phyloP scores from a whole-genome alignment of 2,113 vertebrate species.

The Pteropus alecto region DNA sequence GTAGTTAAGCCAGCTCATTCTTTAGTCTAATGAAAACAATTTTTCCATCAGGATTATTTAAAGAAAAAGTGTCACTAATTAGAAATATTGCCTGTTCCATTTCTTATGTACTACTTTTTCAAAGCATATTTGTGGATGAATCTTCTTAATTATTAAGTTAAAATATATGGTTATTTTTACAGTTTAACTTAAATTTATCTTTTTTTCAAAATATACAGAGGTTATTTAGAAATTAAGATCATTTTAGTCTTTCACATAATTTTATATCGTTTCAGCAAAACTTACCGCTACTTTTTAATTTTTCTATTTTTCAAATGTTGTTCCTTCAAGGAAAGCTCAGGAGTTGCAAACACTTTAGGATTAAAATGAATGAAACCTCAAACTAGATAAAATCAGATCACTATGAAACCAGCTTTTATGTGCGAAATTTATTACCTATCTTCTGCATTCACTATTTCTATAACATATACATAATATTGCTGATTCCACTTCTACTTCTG shows the following conservation, averaged over 20 bases:
- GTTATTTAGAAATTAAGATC: constrained; percentile 3
- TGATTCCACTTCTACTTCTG: neutral
- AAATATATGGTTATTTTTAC: constrained; percentile 64
- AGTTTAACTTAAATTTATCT: constrained; percentile 39
- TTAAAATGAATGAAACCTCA: neutral
- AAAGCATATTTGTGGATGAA: constrained; percentile 64
- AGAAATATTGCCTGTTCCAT: neutral
- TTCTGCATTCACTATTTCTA: constrained; percentile 4
- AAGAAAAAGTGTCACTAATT: constrained; percentile 53
- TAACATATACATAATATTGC: neutral
- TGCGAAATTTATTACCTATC: neutral
- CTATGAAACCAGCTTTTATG: neutral
- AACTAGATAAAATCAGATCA: constrained; percentile 45
- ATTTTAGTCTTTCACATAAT: constrained; percentile 38
- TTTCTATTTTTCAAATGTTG: constrained; percentile 53
- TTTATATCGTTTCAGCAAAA: constrained; percentile 71
- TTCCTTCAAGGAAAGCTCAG: constrained; percentile 60
- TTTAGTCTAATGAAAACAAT: constrained; percentile 49
- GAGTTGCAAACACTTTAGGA: constrained; percentile 25
- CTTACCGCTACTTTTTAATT: neutral
- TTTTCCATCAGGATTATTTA: constrained; percentile 19
- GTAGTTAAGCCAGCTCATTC: neutral
- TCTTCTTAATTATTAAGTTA: constrained; percentile 43
- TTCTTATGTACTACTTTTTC: constrained; percentile 54
- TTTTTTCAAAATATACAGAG: constrained; percentile 17